Conservation (phyloP, 2,113 vertebrate genomes). For the Corythornis madagascariensis region DNA sequence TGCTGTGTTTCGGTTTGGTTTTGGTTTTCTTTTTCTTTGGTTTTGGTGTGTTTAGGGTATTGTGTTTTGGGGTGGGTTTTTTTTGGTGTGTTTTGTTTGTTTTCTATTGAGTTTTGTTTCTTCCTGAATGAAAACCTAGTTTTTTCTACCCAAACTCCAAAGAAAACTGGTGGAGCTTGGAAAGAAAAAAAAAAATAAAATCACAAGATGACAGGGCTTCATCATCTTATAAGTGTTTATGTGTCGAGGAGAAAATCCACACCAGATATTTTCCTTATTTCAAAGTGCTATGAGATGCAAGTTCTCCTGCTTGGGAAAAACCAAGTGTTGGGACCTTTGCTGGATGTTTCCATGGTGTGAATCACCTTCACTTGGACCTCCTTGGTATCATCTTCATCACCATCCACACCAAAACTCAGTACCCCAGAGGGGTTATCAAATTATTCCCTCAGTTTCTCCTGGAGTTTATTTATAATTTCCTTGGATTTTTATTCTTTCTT, state of each 20-base stretch:
- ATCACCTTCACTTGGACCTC: not conserved
- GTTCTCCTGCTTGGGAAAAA: not conserved
- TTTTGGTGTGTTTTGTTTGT: not conserved
- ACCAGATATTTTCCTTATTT: not conserved
- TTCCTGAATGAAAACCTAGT: not conserved
- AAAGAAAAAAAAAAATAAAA: not conserved
- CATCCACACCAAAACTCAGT: not conserved
- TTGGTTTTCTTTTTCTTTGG: too few relatives aligned
- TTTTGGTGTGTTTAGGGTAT: too few relatives aligned
- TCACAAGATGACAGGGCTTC: not conserved
- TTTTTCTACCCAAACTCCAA: not conserved
- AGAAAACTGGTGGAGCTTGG: not conserved
- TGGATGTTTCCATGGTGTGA: not conserved
- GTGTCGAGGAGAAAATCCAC: not conserved
- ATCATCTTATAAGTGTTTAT: not conserved
- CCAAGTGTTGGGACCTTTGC: rapidly evolving
- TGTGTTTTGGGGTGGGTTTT: not conserved
- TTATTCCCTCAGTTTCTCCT: not conserved
- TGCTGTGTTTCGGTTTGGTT: not conserved
- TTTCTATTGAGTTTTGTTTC: not conserved
- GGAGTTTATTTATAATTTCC: not conserved
- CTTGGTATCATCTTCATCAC: not conserved
- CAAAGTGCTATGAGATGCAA: not conserved
- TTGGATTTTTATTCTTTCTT: too few relatives aligned
- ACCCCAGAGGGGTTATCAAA: too few relatives aligned